Conservation (phyloP, 23 tunicate species). For the Trididemnum clinides region DNA sequence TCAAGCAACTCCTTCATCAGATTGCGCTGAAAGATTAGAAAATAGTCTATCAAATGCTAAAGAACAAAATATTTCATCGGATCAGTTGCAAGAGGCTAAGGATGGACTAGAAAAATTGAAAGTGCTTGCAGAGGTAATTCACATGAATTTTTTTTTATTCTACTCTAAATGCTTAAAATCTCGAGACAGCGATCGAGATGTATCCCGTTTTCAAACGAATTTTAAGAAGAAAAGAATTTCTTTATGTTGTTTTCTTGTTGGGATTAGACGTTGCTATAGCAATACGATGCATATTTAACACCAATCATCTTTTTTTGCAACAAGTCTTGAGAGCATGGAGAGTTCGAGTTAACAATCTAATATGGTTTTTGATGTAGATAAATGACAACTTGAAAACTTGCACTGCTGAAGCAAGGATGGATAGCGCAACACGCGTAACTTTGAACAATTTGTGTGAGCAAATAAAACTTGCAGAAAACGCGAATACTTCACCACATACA, state of each 20-base stretch:
- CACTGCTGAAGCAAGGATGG: background rate
- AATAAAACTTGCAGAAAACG: background rate
- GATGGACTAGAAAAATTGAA: background rate
- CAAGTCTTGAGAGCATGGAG: too few species aligned
- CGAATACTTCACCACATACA: background rate
- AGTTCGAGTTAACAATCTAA: too few species aligned
- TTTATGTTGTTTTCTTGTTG: too few species aligned
- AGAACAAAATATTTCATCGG: background rate
- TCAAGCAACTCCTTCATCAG: background rate
- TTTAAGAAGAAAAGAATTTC: too few species aligned
- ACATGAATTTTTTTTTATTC: too few species aligned
- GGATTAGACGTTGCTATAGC: too few species aligned
- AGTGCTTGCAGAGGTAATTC: background rate
- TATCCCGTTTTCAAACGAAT: too few species aligned
- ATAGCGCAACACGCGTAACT: background rate
- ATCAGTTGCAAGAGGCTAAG: background rate
- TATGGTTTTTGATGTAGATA: background rate
- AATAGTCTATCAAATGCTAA: background rate
- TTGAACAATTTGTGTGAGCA: background rate
- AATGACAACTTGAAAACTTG: background rate
- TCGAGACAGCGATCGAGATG: too few species aligned
- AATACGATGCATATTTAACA: too few species aligned
- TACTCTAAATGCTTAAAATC: too few species aligned
- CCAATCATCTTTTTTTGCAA: too few species aligned
- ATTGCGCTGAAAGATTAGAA: background rate